Evolutionary conservation across 2,113 vertebrate genomes (phyloP).

Genomic region (Isichthys henryi): DNA sequence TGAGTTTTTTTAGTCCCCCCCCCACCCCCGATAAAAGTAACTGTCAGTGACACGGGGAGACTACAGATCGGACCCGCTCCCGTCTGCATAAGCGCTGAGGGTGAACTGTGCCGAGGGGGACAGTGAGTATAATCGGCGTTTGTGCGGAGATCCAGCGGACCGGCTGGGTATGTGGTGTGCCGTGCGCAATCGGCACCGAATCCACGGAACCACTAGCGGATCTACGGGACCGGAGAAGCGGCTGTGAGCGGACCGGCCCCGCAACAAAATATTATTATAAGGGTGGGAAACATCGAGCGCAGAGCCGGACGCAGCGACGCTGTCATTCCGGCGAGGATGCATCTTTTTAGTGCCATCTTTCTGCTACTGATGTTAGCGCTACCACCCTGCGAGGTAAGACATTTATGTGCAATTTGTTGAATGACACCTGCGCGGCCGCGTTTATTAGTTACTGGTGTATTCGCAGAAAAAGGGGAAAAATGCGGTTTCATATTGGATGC

Average conservation of each 20-base stretch:
- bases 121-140: slow-evolving; percentile 46
- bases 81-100: slow-evolving; percentile 26
- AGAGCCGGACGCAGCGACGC: slow-evolving; percentile 43
- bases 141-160: slow-evolving; percentile 34
- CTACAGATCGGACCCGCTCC: slow-evolving; percentile 21
- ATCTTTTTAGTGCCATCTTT: slow-evolving; percentile 71
- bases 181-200: slow-evolving; percentile 49
- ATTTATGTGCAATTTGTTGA: neutral
- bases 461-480: neutral
- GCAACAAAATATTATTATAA: slow-evolving; percentile 11
- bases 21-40: neutral
- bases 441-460: neutral
- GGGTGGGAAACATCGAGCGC: slow-evolving; percentile 27
- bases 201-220: slow-evolving; percentile 45
- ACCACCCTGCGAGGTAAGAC: slow-evolving; percentile 59
- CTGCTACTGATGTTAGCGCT: slow-evolving; percentile 66
- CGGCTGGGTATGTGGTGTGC: slow-evolving; percentile 61
- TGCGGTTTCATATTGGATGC: neutral
- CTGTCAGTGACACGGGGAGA: slow-evolving; percentile 3
- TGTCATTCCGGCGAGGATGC: slow-evolving; percentile 61
- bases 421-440: neutral
- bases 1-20: neutral
- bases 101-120: slow-evolving; percentile 34
- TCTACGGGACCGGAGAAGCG: slow-evolving; percentile 14
- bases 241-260: slow-evolving; percentile 48